Conservation (phyloP, 2,113 vertebrate genomes). For the Percina caprodes region DNA sequence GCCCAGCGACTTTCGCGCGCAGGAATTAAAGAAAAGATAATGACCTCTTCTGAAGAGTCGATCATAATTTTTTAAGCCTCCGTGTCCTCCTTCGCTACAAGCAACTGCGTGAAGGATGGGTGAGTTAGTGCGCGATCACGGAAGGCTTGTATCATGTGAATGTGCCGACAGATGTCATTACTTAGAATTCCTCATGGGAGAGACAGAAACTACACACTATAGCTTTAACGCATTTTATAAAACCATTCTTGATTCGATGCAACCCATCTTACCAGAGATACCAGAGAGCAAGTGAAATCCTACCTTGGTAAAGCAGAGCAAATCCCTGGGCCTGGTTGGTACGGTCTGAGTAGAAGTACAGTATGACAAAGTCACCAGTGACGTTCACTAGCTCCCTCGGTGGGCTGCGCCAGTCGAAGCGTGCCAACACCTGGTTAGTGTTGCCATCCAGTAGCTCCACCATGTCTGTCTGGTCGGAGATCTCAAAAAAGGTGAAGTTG, state of each 20-base stretch:
- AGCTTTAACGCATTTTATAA: neutral
- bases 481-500: constrained; percentile 94
- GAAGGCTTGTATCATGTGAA: too few relatives aligned
- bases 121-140: too few relatives aligned
- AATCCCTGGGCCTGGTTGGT: constrained; percentile 96
- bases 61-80: too few relatives aligned
- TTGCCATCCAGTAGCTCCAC: constrained; percentile 95
- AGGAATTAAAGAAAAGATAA: too few relatives aligned
- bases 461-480: constrained; percentile 95
- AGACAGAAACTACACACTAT: too few relatives aligned
- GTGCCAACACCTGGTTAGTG: constrained; percentile 90
- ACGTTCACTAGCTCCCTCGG: constrained; percentile 90
- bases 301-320: constrained; percentile 92
- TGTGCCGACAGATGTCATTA: too few relatives aligned
- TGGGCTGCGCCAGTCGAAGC: constrained; percentile 90
- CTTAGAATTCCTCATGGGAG: too few relatives aligned
- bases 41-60: too few relatives aligned
- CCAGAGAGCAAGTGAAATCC: constrained; percentile 14
- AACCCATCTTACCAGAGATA: neutral
- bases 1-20: too few relatives aligned
- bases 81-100: too few relatives aligned
- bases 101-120: too few relatives aligned
- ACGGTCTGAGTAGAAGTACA: constrained; percentile 97
- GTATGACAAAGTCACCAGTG: constrained; percentile 91
- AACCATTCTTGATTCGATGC: neutral